Percentiles rank a stretch among this genome's conserved stretches.
phyloP scores from a whole-genome alignment of 2,797 vertebrate species.

The Valencia hispanica region DNA sequence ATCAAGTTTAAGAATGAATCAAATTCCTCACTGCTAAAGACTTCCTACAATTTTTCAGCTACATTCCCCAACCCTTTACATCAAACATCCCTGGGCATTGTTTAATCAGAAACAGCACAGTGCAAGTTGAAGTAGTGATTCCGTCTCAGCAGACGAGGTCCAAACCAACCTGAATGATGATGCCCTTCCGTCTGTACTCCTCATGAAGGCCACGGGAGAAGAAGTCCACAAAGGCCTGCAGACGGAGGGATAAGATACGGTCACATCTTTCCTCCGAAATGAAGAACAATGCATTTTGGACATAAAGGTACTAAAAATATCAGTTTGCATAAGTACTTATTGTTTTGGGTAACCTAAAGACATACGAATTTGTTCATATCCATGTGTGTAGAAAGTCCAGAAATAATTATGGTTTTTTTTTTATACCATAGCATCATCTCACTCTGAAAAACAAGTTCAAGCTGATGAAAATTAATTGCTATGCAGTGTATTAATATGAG shows the following conservation, averaged over 20 bases:
- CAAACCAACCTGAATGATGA: slow-evolving; percentile 91
- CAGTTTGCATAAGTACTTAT: neutral
- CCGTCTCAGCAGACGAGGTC: neutral
- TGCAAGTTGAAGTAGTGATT: neutral
- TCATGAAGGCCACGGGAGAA: slow-evolving; percentile 91
- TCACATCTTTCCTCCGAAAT: neutral
- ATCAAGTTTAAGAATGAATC: neutral
- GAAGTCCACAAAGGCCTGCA: slow-evolving; percentile 93
- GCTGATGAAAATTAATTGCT: neutral
- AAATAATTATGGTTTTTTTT: neutral
- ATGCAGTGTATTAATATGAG: too few relatives aligned
- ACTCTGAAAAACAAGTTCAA: neutral
- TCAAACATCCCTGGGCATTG: neutral
- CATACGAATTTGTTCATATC: neutral
- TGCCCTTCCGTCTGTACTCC: slow-evolving; percentile 91
- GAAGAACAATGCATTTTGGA: neutral
- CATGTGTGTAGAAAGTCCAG: neutral
- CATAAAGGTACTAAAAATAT: neutral
- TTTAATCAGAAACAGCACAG: neutral
- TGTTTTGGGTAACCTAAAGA: neutral
- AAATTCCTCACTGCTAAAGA: neutral
- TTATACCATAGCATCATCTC: neutral
- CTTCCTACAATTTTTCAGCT: neutral
- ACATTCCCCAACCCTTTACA: neutral
- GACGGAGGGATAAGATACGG: neutral